A percentile compares a stretch with the other conserved stretches of the same genome.
These are phyloP conservation scores for Lipophrys pholis DNA, from an alignment of 2,113 vertebrate genomes.

Conservation along the genomic window DNA sequence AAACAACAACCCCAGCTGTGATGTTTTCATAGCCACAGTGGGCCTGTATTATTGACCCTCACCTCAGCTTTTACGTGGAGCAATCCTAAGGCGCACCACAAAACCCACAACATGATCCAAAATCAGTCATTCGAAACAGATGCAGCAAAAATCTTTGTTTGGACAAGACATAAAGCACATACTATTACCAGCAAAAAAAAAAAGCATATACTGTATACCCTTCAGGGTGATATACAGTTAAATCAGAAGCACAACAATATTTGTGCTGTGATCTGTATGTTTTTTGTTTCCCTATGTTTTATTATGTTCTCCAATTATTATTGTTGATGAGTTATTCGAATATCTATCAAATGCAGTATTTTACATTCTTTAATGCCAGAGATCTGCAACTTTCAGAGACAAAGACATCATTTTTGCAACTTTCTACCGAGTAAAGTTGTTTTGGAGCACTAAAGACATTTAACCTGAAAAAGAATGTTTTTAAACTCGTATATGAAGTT, in stretches of 20 bases:
- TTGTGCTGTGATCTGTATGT: too few species aligned
- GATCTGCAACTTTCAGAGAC: too few species aligned
- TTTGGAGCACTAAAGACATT: too few species aligned
- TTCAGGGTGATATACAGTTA: conserved; percentile 30
- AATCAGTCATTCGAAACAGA: conserved; percentile 60
- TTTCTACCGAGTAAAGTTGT: too few species aligned
- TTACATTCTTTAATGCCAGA: too few species aligned
- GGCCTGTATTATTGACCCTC: conserved; percentile 61
- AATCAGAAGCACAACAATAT: conserved; percentile 5
- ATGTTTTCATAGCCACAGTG: conserved; percentile 69
- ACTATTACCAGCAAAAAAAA: conserved; percentile 4
- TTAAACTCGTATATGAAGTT: too few species aligned
- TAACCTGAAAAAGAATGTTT: too few species aligned
- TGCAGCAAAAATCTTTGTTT: conserved; percentile 27
- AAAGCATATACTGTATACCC: neutral
- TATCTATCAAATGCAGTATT: too few species aligned
- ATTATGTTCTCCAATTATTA: too few species aligned
- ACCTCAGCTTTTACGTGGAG: conserved; percentile 72
- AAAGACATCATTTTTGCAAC: too few species aligned
- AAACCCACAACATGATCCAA: conserved; percentile 72
- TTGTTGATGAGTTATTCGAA: too few species aligned
- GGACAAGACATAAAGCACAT: conserved; percentile 38
- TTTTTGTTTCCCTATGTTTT: too few species aligned
- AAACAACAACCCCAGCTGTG: neutral
- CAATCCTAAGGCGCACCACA: conserved; percentile 54